Conservation (phyloP, 2,888 invertebrate species). For the Papilio protenor region DNA sequence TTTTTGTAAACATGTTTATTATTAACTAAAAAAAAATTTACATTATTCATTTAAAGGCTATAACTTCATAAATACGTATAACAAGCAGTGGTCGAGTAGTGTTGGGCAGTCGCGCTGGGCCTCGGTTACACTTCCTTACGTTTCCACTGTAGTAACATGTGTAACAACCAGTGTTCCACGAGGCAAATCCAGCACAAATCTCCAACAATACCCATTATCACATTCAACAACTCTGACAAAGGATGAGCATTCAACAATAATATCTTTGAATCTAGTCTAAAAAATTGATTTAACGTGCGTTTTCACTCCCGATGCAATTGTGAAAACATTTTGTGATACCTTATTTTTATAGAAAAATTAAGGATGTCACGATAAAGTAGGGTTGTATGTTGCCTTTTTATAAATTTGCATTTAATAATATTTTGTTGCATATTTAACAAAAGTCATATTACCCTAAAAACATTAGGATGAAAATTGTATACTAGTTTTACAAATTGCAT, state of each 20-base stretch:
- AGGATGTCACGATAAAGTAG: background rate
- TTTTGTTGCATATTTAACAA: too few species aligned
- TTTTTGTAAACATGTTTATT: slow-evolving; percentile 79
- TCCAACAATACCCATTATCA: slow-evolving; percentile 33
- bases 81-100: slow-evolving; percentile 62
- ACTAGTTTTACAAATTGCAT: background rate
- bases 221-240: slow-evolving; percentile 34
- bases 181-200: slow-evolving; percentile 35
- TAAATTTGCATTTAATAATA: too few species aligned
- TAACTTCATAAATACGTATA: slow-evolving; percentile 74
- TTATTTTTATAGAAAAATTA: background rate
- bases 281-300: background rate
- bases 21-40: slow-evolving; percentile 77
- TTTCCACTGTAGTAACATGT: background rate
- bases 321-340: background rate
- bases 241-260: slow-evolving; percentile 24
- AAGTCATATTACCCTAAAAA: too few species aligned
- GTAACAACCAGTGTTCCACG: background rate
- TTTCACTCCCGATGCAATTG: background rate
- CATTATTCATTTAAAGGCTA: slow-evolving; percentile 75
- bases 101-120: slow-evolving; percentile 42
- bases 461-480: background rate
- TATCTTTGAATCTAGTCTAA: background rate
- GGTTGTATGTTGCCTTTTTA: too few species aligned
- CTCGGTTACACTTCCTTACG: background rate